Evolutionary conservation across 2,797 vertebrate genomes (phyloP).

Genomic region (Oreortyx pictus): DNA sequence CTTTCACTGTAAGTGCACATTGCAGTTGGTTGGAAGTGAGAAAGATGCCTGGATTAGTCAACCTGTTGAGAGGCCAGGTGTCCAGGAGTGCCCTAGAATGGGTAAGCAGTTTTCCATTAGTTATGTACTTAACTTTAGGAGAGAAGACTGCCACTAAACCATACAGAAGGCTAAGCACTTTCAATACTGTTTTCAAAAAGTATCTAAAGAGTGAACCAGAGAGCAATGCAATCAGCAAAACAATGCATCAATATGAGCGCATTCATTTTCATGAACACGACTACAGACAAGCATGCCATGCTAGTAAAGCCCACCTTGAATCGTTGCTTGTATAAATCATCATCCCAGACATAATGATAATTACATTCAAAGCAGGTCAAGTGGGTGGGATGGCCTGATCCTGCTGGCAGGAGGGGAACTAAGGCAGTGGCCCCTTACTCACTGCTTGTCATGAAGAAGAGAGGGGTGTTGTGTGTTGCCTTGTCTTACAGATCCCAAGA

Average conservation of each 20-base stretch:
- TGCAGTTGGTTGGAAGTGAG: background rate
- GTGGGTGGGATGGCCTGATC: background rate
- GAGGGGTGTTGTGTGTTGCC: background rate
- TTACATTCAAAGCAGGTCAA: background rate
- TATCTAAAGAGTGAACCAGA: background rate
- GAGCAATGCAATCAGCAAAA: background rate
- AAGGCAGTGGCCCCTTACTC: background rate
- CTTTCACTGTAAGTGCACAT: background rate
- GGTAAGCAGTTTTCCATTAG: background rate
- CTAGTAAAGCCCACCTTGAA: background rate
- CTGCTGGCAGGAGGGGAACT: background rate
- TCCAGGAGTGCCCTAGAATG: background rate
- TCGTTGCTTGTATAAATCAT: background rate
- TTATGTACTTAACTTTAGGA: background rate
- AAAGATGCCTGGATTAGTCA: background rate
- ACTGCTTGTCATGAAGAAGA: fast-evolving
- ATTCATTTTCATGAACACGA: background rate
- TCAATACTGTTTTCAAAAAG: background rate
- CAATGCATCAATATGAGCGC: background rate
- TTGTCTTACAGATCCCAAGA: background rate
- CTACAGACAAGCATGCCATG: background rate
- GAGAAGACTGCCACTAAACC: background rate
- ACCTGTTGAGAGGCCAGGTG: background rate
- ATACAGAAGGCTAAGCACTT: background rate
- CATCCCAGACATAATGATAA: background rate